Base-by-base conservation (phyloP, 1,140 invertebrate species). In the Lutraria rhynchaena region DNA sequence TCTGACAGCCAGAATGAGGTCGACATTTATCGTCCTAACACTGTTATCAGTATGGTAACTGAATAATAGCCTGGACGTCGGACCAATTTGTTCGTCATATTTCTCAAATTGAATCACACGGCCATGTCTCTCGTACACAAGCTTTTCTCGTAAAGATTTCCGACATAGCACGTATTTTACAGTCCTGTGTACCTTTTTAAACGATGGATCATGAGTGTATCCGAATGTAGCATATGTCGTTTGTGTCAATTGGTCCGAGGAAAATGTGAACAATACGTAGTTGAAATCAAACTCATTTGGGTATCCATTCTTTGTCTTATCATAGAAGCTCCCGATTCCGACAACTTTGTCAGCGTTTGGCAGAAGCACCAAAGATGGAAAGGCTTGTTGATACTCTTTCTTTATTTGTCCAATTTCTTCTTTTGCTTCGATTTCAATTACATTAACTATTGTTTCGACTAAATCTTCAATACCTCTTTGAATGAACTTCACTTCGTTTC, bases 221-320 rank as follows among this genome's bases (percentile, higher is more conserved):
- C 63, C 63, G 63, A 71, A 71, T 44, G 49, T 55, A 15, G 13
- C 19, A 29, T 55, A 71, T 37, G 7, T 31, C 3, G 1, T 31
- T 15, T 27, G 53, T 7, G 51, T 71, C 49, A 15, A 15, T 24
- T 5, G 33, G 1, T 71, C 51, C 24, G 31, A 55, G n/a, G 5
- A 55, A 71, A 55, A 55, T 35, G 29, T 17, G 37, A 55, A 71
- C 15, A 57, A 27, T 1, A 57, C 35, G 11, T 22, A 22, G 1
- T 51, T 15, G 27, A 71, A 71, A 19, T 71, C 69, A 41, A 71
- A 71, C 31, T 71, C 27, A 29, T 71, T 17, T 17, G 49, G 69
- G 37, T 71, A 71, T 3, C 19, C 33, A 41, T 71, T 71, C 31
- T 35, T 55, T 55, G 69, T 71, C 24, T 57, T 71, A 15, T 71